phyloP scores from a whole-genome alignment of 2,113 vertebrate genomes.

The Pelecanoides urinatrix region DNA sequence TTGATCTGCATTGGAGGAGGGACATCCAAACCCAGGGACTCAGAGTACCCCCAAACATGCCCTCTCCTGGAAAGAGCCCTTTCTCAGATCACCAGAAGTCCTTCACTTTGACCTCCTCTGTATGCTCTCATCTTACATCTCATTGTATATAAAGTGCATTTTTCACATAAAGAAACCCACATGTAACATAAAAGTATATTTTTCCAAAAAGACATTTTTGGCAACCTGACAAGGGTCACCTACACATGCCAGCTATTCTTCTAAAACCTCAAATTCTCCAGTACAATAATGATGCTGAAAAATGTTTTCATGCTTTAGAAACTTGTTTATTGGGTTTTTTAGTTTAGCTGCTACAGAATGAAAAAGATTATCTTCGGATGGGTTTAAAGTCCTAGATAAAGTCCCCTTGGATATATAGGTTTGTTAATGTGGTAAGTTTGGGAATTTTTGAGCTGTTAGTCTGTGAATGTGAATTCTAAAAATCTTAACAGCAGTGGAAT shows the following conservation, averaged over 20 bases:
- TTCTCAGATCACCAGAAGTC: not conserved
- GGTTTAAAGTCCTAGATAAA: not conserved
- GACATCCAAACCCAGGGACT: not conserved
- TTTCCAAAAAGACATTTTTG: conserved; percentile 9
- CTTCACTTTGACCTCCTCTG: not conserved
- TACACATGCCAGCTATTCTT: not conserved
- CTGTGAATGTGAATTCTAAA: not conserved
- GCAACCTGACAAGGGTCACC: not conserved
- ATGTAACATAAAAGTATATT: not conserved
- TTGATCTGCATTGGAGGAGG: not conserved
- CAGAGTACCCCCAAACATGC: not conserved
- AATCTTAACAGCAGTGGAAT: not conserved
- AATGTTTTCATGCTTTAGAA: not conserved
- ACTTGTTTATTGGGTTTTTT: not conserved
- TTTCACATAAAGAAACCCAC: not conserved
- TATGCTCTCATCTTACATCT: not conserved
- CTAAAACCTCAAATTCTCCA: not conserved
- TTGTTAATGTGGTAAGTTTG: not conserved
- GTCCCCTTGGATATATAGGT: not conserved
- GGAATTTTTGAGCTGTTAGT: not conserved
- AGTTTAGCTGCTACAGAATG: not conserved
- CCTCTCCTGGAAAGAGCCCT: not conserved
- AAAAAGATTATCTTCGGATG: not conserved
- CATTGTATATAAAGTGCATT: not conserved
- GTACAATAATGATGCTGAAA: not conserved